Conservation (phyloP, 2,797 vertebrate species). For the Sebastes trivittatus region DNA sequence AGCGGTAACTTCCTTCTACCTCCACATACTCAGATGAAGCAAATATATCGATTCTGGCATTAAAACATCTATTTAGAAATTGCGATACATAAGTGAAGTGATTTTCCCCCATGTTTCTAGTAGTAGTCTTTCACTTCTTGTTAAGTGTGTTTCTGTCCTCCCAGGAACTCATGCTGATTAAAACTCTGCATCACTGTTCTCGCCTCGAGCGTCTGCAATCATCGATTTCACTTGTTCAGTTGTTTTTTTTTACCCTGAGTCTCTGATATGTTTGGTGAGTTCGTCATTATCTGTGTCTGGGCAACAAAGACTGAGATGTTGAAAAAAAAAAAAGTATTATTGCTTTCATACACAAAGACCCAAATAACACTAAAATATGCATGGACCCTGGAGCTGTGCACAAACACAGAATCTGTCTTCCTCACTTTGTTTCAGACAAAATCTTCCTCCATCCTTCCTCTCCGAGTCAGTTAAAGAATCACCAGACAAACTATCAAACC, state of each 20-base stretch:
- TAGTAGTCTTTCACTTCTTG: background rate
- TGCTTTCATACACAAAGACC: slow-evolving; percentile 44
- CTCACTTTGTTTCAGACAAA: slow-evolving; percentile 16
- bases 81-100: too few relatives aligned
- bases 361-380: slow-evolving; percentile 55
- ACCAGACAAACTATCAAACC: background rate
- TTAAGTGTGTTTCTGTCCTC: background rate
- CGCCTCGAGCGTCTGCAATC: background rate
- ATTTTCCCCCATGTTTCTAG: too few relatives aligned
- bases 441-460: background rate
- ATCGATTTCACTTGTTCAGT: slow-evolving; percentile 3
- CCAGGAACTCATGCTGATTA: background rate
- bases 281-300: background rate
- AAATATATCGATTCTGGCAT: too few relatives aligned
- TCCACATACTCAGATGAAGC: too few relatives aligned
- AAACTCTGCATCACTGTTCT: slow-evolving; percentile 6
- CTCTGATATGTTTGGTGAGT: slow-evolving; percentile 12
- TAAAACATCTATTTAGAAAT: too few relatives aligned
- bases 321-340: background rate
- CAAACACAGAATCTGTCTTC: slow-evolving; percentile 26
- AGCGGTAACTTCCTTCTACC: too few relatives aligned
- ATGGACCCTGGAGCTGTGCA: slow-evolving; percentile 46
- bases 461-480: background rate
- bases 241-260: background rate
- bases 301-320: slow-evolving; percentile 6